Conservation (phyloP, 2,888 invertebrate genomes). For the Oxystoma pomonae region DNA sequence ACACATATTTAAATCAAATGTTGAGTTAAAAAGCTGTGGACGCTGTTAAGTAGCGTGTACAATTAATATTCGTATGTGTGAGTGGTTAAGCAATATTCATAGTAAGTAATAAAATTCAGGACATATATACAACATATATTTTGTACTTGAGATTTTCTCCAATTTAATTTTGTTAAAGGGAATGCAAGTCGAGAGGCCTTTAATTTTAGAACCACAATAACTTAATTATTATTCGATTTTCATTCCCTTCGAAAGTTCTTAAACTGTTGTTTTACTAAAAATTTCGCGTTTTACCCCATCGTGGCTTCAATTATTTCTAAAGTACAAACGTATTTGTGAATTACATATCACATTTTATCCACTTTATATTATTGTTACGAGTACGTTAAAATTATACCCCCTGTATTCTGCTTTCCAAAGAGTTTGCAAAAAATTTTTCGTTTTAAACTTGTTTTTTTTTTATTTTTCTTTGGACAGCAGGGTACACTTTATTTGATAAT, state of each 20-base stretch:
- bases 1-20: too few relatives aligned
- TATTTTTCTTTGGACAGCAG: neutral
- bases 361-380: constrained; percentile 9
- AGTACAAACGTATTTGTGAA: constrained; percentile 63
- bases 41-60: neutral
- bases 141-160: neutral
- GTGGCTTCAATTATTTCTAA: constrained; percentile 52
- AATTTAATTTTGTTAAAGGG: neutral
- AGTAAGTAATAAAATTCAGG: neutral
- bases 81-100: constrained; percentile 1
- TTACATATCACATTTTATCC: constrained; percentile 40
- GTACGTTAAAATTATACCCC: neutral
- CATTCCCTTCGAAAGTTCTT: neutral
- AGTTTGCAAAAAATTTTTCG: neutral
- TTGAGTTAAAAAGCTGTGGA: neutral
- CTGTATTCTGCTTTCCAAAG: neutral
- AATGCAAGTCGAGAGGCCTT: neutral
- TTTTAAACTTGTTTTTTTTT: too few relatives aligned
- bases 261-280: neutral
- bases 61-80: neutral
- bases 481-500: neutral
- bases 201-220: too few relatives aligned
- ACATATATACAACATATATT: neutral
- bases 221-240: neutral
- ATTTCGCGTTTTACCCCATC: constrained; percentile 25